phyloP scores from a whole-genome alignment of 2,888 invertebrate species.

The Macrosiphum euphorbiae region DNA sequence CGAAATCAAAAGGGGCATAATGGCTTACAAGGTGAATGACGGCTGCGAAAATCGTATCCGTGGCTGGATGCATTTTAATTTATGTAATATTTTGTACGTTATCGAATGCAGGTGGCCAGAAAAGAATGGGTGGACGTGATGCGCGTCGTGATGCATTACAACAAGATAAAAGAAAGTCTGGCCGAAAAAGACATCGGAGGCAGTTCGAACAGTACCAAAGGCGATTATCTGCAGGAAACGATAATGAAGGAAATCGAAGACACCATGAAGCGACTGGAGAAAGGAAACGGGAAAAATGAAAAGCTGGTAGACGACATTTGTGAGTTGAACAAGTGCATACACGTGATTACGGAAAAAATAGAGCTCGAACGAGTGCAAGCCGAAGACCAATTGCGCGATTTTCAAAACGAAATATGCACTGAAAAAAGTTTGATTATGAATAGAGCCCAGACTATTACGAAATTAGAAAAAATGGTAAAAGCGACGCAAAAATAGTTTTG shows the following conservation, averaged over 20 bases:
- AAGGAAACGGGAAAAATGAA: slow-evolving; percentile 24
- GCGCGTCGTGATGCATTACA: slow-evolving; percentile 54
- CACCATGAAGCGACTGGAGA: slow-evolving; percentile 39
- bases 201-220: not conserved
- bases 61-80: not conserved
- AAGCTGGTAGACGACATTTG: slow-evolving; percentile 50
- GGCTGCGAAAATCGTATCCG: not conserved
- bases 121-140: slow-evolving; percentile 58
- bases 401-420: slow-evolving; percentile 40
- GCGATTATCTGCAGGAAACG: slow-evolving; percentile 50
- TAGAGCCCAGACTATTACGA: not conserved
- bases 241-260: slow-evolving; percentile 53
- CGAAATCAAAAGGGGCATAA: slow-evolving; percentile 33
- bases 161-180: slow-evolving; percentile 18
- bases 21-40: slow-evolving; percentile 18
- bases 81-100: not conserved
- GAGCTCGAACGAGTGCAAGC: slow-evolving; percentile 18
- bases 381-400: not conserved
- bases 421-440: slow-evolving; percentile 32
- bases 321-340: slow-evolving; percentile 46
- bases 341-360: slow-evolving; percentile 44
- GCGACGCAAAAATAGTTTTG: slow-evolving; percentile 36
- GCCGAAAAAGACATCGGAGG: slow-evolving; percentile 29
- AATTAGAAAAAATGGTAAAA: slow-evolving; percentile 45
- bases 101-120: slow-evolving; percentile 13